Conservation (phyloP, 92 coral and sea anemone genomes). For the Porites cylindrica region DNA sequence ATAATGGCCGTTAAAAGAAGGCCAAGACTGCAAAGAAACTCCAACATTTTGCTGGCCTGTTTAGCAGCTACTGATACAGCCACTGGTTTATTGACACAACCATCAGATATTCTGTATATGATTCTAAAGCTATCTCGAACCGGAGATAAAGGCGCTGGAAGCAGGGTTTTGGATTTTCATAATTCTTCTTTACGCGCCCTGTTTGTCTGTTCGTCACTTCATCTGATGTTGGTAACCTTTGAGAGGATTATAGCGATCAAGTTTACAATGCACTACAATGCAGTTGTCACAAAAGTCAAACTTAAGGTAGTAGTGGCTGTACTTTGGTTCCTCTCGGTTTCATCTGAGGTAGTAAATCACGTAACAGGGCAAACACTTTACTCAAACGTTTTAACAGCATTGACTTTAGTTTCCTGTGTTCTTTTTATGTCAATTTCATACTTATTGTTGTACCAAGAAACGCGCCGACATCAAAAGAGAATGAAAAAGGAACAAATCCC, state of each 20-base stretch:
- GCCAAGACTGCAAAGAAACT: constrained; percentile 22
- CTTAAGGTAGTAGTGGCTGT: not conserved
- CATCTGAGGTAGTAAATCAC: not conserved
- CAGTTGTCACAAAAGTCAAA: not conserved
- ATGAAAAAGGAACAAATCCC: constrained; percentile 3
- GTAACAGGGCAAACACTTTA: not conserved
- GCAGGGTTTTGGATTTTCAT: not conserved
- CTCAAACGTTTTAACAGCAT: not conserved
- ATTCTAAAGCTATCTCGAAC: not conserved
- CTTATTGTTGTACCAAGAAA: not conserved
- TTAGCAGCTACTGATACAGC: constrained; percentile 21
- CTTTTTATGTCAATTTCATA: not conserved
- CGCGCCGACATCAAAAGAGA: not conserved
- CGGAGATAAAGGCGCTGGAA: too few relatives aligned
- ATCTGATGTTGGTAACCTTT: constrained; percentile 1
- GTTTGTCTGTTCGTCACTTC: constrained; percentile 2
- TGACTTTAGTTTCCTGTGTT: not conserved
- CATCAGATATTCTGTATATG: not conserved
- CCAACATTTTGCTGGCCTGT: constrained; percentile 23
- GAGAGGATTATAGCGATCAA: constrained; percentile 20
- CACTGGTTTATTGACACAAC: not conserved
- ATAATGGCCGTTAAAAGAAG: constrained; percentile 28
- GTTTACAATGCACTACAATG: not conserved
- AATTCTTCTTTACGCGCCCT: not conserved
- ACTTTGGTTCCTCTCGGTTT: not conserved